Percentiles rank a stretch among this genome's conserved stretches.
Evolutionary conservation across 2,888 invertebrate species (phyloP).

Genomic region (Caenorhabditis sp.): DNA sequence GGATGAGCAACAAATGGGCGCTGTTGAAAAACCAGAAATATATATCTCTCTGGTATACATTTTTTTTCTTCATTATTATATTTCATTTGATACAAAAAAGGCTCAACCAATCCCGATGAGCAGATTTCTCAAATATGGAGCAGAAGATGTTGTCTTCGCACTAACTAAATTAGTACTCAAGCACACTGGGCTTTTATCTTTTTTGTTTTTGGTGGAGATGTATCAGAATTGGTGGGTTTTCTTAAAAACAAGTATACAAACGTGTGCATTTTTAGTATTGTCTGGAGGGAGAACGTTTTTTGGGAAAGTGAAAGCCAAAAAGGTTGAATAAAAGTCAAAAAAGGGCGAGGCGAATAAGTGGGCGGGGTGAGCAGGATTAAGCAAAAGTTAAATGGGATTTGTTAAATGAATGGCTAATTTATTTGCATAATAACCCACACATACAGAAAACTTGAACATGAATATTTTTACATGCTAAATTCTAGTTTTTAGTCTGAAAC

Average conservation of each 20-base stretch:
- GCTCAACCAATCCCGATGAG: neutral
- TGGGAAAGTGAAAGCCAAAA: conserved; percentile 5
- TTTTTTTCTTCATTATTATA: neutral
- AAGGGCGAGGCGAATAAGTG: conserved; percentile 21
- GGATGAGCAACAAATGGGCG: neutral
- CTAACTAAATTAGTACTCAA: conserved; percentile 37
- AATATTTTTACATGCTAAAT: too few relatives aligned
- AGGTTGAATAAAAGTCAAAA: conserved; percentile 4
- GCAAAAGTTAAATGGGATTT: too few relatives aligned
- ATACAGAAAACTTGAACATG: too few relatives aligned
- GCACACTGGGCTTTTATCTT: conserved; percentile 20
- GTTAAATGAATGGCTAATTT: too few relatives aligned
- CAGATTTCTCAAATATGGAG: conserved; percentile 1
- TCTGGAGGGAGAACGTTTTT: too few relatives aligned
- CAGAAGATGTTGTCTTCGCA: conserved; percentile 30
- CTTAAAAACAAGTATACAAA: neutral
- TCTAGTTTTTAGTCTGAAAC: too few relatives aligned
- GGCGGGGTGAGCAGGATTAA: conserved; percentile 17
- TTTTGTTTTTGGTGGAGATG: conserved; percentile 5
- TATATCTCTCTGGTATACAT: too few relatives aligned
- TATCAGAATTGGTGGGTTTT: neutral
- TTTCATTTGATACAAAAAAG: neutral
- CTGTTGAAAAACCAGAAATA: neutral
- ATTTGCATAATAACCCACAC: too few relatives aligned
- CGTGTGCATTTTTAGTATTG: too few relatives aligned